A percentile compares a stretch with the other conserved stretches of the same genome.
Evolutionary conservation across 1,140 invertebrate species (phyloP).

Genomic region (Drosophila orosa): DNA sequence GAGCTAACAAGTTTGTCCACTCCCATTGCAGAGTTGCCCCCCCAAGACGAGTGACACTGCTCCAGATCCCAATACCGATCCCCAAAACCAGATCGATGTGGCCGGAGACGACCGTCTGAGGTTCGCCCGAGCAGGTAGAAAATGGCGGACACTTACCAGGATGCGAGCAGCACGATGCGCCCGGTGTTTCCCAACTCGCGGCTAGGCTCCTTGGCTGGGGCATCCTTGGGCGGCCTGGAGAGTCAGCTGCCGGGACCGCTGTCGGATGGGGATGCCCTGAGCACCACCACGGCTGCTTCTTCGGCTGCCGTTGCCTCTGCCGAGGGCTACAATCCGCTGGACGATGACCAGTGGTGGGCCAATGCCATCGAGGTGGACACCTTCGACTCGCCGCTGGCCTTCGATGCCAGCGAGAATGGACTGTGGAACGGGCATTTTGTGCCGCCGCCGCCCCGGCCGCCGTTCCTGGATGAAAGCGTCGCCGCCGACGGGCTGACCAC

Average conservation of each 20-base stretch:
- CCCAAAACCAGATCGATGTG: constrained; percentile 29
- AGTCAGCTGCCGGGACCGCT: constrained; percentile 63
- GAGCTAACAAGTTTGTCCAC: constrained; percentile 26
- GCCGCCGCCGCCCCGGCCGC: constrained; percentile 88
- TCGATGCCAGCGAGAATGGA: constrained; percentile 87
- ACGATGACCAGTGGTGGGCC: constrained; percentile 82
- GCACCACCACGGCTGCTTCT: constrained; percentile 16
- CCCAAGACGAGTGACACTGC: constrained; percentile 10
- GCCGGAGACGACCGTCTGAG: constrained; percentile 32
- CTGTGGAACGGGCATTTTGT: constrained; percentile 88
- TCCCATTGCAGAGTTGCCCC: constrained; percentile 25
- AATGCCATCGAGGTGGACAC: constrained; percentile 84
- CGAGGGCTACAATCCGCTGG: constrained; percentile 63
- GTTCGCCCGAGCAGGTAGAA: constrained; percentile 47
- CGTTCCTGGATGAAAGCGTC: constrained; percentile 87
- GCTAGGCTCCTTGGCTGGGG: constrained; percentile 66
- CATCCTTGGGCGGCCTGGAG: constrained; percentile 24
- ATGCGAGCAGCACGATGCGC: constrained; percentile 75
- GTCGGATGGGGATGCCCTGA: constrained; percentile 21
- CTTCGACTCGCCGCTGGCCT: constrained; percentile 85
- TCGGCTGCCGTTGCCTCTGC: constrained; percentile 1
- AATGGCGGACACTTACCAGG: constrained; percentile 77
- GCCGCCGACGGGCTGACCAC: constrained; percentile 88
- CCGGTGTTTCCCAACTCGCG: constrained; percentile 80
- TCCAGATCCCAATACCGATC: constrained; percentile 13